Percentiles rank a stretch among this genome's conserved stretches.
phyloP scores from a whole-genome alignment of 2,113 vertebrate species.

The Dipodomys stephensi region DNA sequence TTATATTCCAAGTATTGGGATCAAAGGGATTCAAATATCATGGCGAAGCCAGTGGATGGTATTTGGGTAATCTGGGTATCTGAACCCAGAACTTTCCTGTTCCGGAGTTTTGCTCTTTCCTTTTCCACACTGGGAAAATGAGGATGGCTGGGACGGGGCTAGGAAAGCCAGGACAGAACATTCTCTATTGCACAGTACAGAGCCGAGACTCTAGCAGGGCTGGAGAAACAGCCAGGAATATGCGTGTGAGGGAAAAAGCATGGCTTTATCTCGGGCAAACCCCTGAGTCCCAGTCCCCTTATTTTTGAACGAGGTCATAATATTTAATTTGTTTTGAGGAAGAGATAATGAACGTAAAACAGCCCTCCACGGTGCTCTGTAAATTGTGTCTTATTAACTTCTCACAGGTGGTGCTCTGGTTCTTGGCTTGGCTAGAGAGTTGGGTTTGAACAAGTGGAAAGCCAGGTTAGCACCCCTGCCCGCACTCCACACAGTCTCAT shows the following conservation, averaged over 20 bases:
- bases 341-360: conserved; percentile 64
- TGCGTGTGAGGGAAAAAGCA: neutral
- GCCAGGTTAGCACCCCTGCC: neutral
- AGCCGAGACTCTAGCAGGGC: neutral
- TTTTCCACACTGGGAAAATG: neutral
- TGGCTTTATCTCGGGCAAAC: conserved; percentile 48
- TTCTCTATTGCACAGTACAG: neutral
- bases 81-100: neutral
- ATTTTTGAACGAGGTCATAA: conserved; percentile 66
- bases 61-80: neutral
- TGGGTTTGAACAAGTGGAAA: neutral
- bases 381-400: conserved; percentile 49
- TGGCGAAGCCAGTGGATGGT: neutral
- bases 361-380: conserved; percentile 25
- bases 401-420: neutral
- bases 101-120: no score
- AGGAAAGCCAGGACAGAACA: neutral
- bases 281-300: conserved; percentile 56
- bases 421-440: neutral
- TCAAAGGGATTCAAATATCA: neutral
- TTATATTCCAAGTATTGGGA: neutral
- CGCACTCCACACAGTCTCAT: no score
- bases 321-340: conserved; percentile 71
- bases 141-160: neutral
- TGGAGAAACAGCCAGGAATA: neutral